Evolutionary conservation across 2,888 invertebrate species (phyloP), one percentile per base, ranked within the genome.

Genomic region (Acronicta leporina): DNA sequence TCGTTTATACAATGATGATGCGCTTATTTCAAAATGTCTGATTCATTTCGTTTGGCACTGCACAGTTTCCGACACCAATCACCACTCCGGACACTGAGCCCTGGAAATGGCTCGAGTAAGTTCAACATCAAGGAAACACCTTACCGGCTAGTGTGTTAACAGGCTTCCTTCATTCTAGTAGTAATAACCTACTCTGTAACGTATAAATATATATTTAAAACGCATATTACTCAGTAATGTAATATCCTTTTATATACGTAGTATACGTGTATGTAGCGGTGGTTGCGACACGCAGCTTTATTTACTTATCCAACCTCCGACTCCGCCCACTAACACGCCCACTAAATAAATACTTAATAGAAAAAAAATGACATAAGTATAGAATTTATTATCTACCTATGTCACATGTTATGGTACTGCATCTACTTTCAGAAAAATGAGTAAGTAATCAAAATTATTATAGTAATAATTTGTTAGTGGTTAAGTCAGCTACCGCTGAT

Each of bases 31-130:
- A 71, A 75, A 73, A 73, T 77, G 68, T 87, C 81, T 88, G 81
- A 85, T 84, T 79, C 77, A 68, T 82, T 83, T 81, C 84, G 81
- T 90, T 89, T 89, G 85, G 84, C 87, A 89, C 88, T 83, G 90
- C 89, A 91, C 96, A 97, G 97, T 97, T 97, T 95, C 97, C 97
- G 89, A 97, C 97, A 95, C 97, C 97, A 90, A 96, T 96, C 95
- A 97, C 97, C 95, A 97, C 97, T 92, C 97, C 97, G 96, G 97
- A 97, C 95, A 96, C 96, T 92, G 97, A 97, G 96, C 97, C 97
- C 91, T 97, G 97, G 97, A 97, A 97, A 95, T 97, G 97, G 97
- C 96, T 97, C 96, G 96, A 96, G 96, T 97, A 97, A 96, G 96
- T 97, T 92, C 57, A 76, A 73, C 69, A 73, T 57, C 35, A 40